Evolutionary conservation across 2,113 vertebrate species (phyloP), one percentile per base, ranked within the genome.

Genomic region (Tachysurus fulvidraco): DNA sequence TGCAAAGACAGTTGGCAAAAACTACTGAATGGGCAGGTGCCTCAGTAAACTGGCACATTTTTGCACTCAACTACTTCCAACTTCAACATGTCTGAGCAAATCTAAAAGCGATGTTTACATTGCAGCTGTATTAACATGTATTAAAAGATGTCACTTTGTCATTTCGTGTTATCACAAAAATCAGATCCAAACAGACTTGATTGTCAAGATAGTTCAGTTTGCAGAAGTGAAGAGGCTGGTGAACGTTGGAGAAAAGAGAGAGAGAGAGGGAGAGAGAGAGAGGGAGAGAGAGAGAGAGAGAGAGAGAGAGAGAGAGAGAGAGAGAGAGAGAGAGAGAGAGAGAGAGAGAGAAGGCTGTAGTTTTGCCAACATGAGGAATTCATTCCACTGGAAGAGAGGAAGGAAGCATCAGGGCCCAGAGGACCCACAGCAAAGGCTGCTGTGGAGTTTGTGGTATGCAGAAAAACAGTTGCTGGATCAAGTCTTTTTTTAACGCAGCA

Each of bases 351-450:
- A 28, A 46, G 73, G 30, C 74, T 30, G 84, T 67, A 50, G 69
- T 87, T 85, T 89, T 89, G 88, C 90, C 88, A 88, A 90, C 87
- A 89, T 91, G 86, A 91, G 91, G 90, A 89, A 92, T 91, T 91
- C 89, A 89, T 91, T 92, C 90, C 85, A 65, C 52, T 80, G 83
- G 88, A 85, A 81, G 71, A 88, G 65, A 86, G 88, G 91, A 91
- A 91, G 91, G 92, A 89, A 91, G 90, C 83, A 88, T 89, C 88
- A 85, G 57, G 78, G 85, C 86, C 90, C 88, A 89, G 84, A 89
- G 87, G 87, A 91, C 85, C 86, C 87, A 89, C 89, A 87, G 88
- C 88, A 87, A 88, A 88, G 76, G 85, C 83, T 91, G 82, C 87
- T 91, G 87, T 90, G 87, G 84, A 89, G 89, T 88, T 87, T 91